These are phyloP conservation scores for Fragum fragum DNA, from an alignment of 2,888 invertebrate genomes.

Conservation along the genomic window DNA sequence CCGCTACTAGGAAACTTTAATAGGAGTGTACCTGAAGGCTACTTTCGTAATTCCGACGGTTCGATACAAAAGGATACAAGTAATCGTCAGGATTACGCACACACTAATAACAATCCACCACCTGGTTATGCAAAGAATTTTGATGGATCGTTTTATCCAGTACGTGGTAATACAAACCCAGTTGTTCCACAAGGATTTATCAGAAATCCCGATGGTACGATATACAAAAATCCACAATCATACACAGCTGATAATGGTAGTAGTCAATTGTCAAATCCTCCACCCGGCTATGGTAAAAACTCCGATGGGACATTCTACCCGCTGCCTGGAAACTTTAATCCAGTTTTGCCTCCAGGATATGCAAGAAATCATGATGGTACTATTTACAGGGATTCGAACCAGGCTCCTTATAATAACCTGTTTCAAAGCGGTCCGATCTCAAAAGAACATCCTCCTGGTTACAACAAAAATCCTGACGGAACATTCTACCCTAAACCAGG, in stretches of 20 bases:
- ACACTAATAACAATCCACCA: constrained; percentile 10
- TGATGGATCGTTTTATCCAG: constrained; percentile 25
- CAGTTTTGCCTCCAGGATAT: constrained; percentile 11
- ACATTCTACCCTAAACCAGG: constrained; percentile 28
- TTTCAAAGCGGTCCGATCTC: no score
- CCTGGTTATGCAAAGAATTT: constrained; percentile 29
- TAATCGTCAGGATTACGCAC: no score
- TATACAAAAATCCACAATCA: constrained; percentile 3
- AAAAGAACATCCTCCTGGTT: constrained; percentile 21
- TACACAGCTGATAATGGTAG: no score
- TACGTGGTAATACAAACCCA: constrained; percentile 20
- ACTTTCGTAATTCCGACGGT: constrained; percentile 27
- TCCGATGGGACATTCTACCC: constrained; percentile 31
- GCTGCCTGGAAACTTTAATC: constrained; percentile 22
- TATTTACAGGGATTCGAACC: constrained; percentile 6
- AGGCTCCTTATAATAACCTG: neutral
- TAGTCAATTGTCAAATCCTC: neutral
- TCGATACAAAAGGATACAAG: neutral
- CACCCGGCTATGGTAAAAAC: constrained; percentile 35
- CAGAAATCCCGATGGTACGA: constrained; percentile 32
- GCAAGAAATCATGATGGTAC: constrained; percentile 27
- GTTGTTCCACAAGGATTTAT: constrained; percentile 14
- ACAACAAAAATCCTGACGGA: constrained; percentile 25
- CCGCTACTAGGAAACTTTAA: constrained; percentile 24
- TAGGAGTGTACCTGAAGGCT: constrained; percentile 6